Base-by-base conservation (phyloP, 2,797 vertebrate genomes). In the Pipistrellus pygmaeus region DNA sequence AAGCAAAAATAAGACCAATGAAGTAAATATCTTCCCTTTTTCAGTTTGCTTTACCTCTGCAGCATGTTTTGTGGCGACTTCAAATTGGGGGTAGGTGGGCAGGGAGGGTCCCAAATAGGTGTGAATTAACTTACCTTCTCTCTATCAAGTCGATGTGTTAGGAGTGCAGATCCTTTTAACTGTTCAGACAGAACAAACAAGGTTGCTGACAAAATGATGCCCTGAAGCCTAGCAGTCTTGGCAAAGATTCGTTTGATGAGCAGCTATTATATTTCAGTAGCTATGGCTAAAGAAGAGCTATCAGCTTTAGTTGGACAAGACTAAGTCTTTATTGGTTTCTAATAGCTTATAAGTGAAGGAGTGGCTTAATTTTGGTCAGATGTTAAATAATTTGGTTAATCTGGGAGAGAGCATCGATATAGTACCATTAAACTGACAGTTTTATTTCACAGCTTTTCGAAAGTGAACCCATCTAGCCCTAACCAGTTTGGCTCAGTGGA, bases 371-470 rank as follows among this genome's bases (percentile, higher is more conserved):
- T 93, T 96, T 64, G 51, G 46, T 78, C 64, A 35, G 21, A 41
- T 86, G 21, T 78, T 89, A 46, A 81, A 38, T 92, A 21, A 88
- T 87, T 72, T 81, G 60, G 25, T 85, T 89, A 55, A 77, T 62
- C 81, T 73, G 77, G 57, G 69, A 86, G 55, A 91, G 64, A 41
- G 3, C 32, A 77, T 76, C 15, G 5, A 2, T 68, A 14, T 41
- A 44, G 7, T 62, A 44, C 64, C 30, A 1, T 73, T 80, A 89
- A 73, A 66, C 41, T 23, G 35, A 53, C 51, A 88, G 25, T 46
- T 95, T 82, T 90, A 53, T 92, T 95, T 87, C 18, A 32, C 25
- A 48, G 62, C 46, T 85, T 94, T 94, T 93, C 73, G 75, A 92
- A 86, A 95, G 13, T 3, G 55, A 89, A 69, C 60, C 41, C 75